phyloP scores from a whole-genome alignment of 1,140 invertebrate species.

The Aphelinus certus region DNA sequence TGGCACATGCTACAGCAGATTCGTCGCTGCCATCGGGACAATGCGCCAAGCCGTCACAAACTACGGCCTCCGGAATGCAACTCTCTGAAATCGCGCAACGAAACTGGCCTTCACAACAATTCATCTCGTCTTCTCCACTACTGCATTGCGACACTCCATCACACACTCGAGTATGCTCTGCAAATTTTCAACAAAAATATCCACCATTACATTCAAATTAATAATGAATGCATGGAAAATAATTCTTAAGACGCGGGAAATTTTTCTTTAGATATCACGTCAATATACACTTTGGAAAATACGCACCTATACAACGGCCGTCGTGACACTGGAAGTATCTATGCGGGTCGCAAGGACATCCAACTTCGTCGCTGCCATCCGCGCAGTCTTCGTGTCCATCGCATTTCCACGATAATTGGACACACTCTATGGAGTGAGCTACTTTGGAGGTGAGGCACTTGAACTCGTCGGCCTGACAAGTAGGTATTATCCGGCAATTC shows the following conservation, averaged over 20 bases:
- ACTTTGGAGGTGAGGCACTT: slow-evolving; percentile 71
- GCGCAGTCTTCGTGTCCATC: slow-evolving; percentile 85
- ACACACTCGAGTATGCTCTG: slow-evolving; percentile 70
- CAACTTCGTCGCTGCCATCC: slow-evolving; percentile 82
- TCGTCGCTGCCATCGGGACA: slow-evolving; percentile 81
- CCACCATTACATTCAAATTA: neutral
- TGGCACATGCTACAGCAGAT: slow-evolving; percentile 68
- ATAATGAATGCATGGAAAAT: neutral
- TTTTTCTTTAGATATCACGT: too few relatives aligned
- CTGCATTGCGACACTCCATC: slow-evolving; percentile 78
- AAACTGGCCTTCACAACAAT: slow-evolving; percentile 72
- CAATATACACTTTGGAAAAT: neutral
- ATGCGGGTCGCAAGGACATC: slow-evolving; percentile 72
- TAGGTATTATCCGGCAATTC: slow-evolving; percentile 76
- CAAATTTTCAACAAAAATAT: neutral
- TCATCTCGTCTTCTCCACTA: slow-evolving; percentile 74
- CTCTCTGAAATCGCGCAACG: slow-evolving; percentile 71
- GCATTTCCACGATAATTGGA: slow-evolving; percentile 85
- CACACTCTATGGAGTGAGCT: slow-evolving; percentile 74
- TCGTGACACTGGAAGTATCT: slow-evolving; percentile 78
- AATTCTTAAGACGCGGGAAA: neutral
- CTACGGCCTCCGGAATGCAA: slow-evolving; percentile 68
- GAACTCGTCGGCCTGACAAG: slow-evolving; percentile 81
- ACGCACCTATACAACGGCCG: slow-evolving; percentile 78
- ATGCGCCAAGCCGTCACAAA: slow-evolving; percentile 76